Percentiles rank a stretch among this genome's conserved stretches.
Conservation (phyloP, 1,140 invertebrate species). For the Dinoponera quadriceps region DNA sequence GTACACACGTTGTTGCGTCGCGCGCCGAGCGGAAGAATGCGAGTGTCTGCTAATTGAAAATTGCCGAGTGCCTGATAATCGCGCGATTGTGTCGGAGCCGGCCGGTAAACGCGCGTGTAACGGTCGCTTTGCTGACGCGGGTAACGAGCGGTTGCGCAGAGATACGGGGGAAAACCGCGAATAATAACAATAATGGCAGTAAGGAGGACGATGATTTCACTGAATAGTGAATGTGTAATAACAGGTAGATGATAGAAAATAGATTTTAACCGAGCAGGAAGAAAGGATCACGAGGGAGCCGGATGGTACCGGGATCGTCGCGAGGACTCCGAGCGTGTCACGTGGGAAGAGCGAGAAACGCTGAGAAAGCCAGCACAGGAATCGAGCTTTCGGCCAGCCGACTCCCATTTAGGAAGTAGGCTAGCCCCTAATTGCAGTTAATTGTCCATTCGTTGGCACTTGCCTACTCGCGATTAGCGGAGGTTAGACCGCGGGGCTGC, state of each 20-base stretch:
- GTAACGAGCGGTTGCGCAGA: slow-evolving; percentile 10
- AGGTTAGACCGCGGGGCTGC: slow-evolving; percentile 72
- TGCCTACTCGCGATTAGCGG: slow-evolving; percentile 75
- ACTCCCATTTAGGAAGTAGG: slow-evolving; percentile 77
- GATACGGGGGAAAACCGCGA: background rate
- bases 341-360: background rate
- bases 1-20: no score
- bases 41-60: background rate
- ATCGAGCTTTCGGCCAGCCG: slow-evolving; percentile 48
- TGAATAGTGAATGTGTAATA: no score
- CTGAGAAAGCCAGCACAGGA: background rate
- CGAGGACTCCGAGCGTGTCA: no score
- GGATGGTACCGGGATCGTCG: no score
- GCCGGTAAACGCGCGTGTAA: no score
- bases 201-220: no score
- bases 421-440: slow-evolving; percentile 81
- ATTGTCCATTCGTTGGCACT: slow-evolving; percentile 80
- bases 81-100: background rate
- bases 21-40: background rate
- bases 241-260: no score
- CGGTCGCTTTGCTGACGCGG: background rate
- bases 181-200: no score
- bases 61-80: slow-evolving; percentile 3
- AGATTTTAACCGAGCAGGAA: no score
- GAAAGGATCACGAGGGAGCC: no score